Base-by-base conservation (phyloP, 2,888 invertebrate species). In the Parnassius orleans region DNA sequence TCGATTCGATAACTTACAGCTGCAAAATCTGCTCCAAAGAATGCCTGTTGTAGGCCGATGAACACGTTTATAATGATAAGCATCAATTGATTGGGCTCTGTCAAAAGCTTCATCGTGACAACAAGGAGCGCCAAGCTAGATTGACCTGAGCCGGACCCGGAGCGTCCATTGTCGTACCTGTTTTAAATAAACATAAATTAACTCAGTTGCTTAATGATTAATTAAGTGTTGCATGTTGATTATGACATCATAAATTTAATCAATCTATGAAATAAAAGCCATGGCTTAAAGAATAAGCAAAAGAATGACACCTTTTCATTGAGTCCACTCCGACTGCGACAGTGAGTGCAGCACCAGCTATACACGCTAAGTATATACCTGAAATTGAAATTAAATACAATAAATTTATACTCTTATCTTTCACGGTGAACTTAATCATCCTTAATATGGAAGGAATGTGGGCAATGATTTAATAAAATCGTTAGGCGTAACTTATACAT, bases 41-140 rank as follows among this genome's bases (percentile, higher is more conserved):
- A 95, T 0, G 94, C 95, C 78, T 95, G 95, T 72, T 95, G 94
- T 65, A 94, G 80, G 0, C 95, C 95, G 43, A 94, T 92, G 86
- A 94, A 95, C 54, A 95, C 87, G 24, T 95, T 95, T 58, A 95
- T 82, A 7, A 93, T 93, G 66, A 95, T 89, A 42, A 95, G 82
- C 50, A 95, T 83, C 24, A 95, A 73, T 77, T 94, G 94, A 57
- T 93, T 90, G 0, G 92, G 92, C 63, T 94, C 91, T 65, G 88
- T 82, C 70, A 94, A 77, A 64, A 95, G 92, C 71, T 87, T 90
- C 66, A 93, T 72, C 0, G 95, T 95, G 15, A 93, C 92, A 0
- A 84, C 83, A n/a, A 93, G 72, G 1, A 93, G 78, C 1, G 85
- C 82, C 42, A 88, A 50, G 0, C 93, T 92, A 0, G 90, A 84